Conservation (phyloP, 2,888 invertebrate species). For the Corythucha ciliata region DNA sequence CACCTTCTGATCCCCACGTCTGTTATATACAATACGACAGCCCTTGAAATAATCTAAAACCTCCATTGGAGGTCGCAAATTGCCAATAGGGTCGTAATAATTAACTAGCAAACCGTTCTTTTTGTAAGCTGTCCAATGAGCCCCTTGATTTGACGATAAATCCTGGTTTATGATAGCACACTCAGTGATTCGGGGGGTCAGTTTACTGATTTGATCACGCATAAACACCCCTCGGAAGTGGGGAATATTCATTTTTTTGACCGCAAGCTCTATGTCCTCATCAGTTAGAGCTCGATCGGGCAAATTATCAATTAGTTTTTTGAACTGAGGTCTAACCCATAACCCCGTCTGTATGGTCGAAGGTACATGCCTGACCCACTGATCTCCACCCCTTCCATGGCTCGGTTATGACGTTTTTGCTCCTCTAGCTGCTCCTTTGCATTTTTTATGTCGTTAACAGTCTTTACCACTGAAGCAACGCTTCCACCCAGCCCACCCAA, state of each 20-base stretch:
- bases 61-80: neutral
- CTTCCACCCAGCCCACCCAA: neutral
- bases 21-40: neutral
- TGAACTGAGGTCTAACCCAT: neutral
- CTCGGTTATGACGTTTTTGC: neutral
- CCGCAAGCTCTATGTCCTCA: neutral
- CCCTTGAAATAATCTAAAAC: neutral
- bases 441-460: neutral
- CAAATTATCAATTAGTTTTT: slow-evolving; percentile 1
- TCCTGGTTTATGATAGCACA: neutral
- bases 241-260: slow-evolving; percentile 4
- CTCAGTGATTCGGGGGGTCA: no score
- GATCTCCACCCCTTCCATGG: neutral
- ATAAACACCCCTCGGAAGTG: slow-evolving; percentile 14
- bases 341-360: neutral
- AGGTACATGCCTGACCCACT: neutral
- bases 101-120: neutral
- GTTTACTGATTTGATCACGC: neutral
- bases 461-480: neutral
- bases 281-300: slow-evolving; percentile 9
- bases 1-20: neutral
- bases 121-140: neutral
- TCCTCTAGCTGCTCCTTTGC: neutral
- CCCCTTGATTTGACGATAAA: neutral
- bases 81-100: neutral